phyloP scores from a whole-genome alignment of 2,797 vertebrate genomes.

The Nothura maculosa region DNA sequence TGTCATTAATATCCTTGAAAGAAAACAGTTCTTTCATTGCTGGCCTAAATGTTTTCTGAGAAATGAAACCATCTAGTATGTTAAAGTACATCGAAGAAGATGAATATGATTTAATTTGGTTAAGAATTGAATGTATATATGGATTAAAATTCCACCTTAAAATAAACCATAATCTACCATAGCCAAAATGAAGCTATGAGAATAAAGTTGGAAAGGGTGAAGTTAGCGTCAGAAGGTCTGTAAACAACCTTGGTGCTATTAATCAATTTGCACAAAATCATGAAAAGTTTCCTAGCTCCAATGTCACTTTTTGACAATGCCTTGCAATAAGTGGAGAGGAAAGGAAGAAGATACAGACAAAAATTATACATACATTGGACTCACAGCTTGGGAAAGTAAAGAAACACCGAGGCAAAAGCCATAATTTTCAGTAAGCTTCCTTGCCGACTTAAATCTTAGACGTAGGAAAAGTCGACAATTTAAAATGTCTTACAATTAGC shows the following conservation, averaged over 20 bases:
- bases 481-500: constrained; percentile 6
- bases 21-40: neutral
- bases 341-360: neutral
- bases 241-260: neutral
- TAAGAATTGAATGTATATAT: neutral
- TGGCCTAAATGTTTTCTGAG: neutral
- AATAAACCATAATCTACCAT: neutral
- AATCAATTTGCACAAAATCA: neutral
- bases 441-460: neutral
- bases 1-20: neutral
- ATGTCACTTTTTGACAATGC: neutral
- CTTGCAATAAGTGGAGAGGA: neutral
- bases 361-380: neutral
- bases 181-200: neutral
- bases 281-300: neutral
- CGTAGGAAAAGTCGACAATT: neutral
- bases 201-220: neutral
- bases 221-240: neutral
- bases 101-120: neutral
- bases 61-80: neutral
- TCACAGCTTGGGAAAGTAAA: neutral
- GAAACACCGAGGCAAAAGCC: neutral
- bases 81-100: neutral
- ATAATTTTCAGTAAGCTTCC: neutral
- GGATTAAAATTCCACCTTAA: neutral